A percentile compares a stretch with the other conserved stretches of the same genome.
phyloP scores from a whole-genome alignment of 2,113 vertebrate species.

The Salvelinus alpinus region DNA sequence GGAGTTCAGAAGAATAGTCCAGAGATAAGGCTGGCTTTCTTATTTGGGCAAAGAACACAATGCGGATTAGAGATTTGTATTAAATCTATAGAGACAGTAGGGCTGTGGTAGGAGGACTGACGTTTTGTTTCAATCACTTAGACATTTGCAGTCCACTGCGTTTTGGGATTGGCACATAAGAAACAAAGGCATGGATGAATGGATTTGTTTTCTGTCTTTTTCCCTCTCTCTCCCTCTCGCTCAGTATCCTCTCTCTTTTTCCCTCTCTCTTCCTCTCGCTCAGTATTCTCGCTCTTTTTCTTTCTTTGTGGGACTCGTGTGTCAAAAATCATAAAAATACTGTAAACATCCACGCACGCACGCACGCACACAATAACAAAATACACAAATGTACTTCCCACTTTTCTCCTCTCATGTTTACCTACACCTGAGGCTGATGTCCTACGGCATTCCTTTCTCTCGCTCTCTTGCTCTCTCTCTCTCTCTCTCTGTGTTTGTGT shows the following conservation, averaged over 20 bases:
- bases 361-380: not conserved
- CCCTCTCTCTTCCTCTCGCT: slow-evolving; percentile 5
- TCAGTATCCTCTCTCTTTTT: not conserved
- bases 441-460: slow-evolving; percentile 10
- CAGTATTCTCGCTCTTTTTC: slow-evolving; percentile 1
- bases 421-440: slow-evolving; percentile 12
- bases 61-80: slow-evolving; percentile 67
- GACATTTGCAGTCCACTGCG: slow-evolving; percentile 52
- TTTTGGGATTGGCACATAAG: slow-evolving; percentile 45
- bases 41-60: slow-evolving; percentile 54
- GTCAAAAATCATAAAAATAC: not conserved
- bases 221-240: slow-evolving; percentile 1
- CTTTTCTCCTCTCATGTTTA: not conserved
- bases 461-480: too few species aligned
- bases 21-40: slow-evolving; percentile 62
- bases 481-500: too few species aligned
- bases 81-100: slow-evolving; percentile 64
- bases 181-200: slow-evolving; percentile 46
- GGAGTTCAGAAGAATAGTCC: slow-evolving; percentile 45
- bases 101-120: slow-evolving; percentile 3
- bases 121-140: slow-evolving; percentile 37
- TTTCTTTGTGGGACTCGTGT: not conserved
- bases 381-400: not conserved
- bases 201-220: slow-evolving; percentile 27
- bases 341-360: not conserved